Evolutionary conservation across 1,140 invertebrate species (phyloP).

Genomic region (Drosophila pectinifera): DNA sequence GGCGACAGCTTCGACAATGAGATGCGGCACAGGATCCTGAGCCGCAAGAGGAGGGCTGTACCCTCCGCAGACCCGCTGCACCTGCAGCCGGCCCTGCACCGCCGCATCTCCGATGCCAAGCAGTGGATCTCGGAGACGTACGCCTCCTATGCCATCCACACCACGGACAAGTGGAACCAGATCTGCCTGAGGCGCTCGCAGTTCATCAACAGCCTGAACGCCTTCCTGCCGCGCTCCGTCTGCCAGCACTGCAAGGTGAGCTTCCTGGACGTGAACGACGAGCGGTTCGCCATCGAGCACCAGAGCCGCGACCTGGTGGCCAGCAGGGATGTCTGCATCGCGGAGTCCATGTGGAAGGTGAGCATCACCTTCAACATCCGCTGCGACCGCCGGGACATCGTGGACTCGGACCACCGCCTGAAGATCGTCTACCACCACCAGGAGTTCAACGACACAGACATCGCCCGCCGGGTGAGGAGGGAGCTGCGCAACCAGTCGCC

Average conservation of each 20-base stretch:
- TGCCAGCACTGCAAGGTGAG: conserved; percentile 90
- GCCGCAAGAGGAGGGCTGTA: conserved; percentile 85
- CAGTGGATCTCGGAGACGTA: conserved; percentile 94
- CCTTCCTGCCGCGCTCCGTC: conserved; percentile 91
- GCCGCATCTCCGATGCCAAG: conserved; percentile 88
- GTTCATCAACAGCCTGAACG: conserved; percentile 90
- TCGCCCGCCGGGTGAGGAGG: conserved; percentile 90
- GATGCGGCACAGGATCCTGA: conserved; percentile 85
- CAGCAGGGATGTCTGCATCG: conserved; percentile 90
- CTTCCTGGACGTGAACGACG: conserved; percentile 91
- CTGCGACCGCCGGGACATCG: conserved; percentile 88
- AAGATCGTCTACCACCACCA: conserved; percentile 94
- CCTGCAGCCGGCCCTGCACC: conserved; percentile 60
- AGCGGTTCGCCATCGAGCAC: conserved; percentile 91
- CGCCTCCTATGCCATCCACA: conserved; percentile 93
- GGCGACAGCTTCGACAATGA: conserved; percentile 83
- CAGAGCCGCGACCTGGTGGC: conserved; percentile 93
- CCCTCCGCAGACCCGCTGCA: conserved; percentile 85
- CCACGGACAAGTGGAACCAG: conserved; percentile 90
- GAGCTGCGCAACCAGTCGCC: conserved; percentile 92
- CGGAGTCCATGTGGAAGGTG: conserved; percentile 92
- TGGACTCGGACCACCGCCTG: conserved; percentile 90
- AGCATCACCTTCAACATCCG: conserved; percentile 89
- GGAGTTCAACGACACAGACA: conserved; percentile 91
- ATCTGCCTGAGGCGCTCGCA: conserved; percentile 92